Base-by-base conservation (phyloP, 2,797 vertebrate species). In the Ctenopoma multispine region DNA sequence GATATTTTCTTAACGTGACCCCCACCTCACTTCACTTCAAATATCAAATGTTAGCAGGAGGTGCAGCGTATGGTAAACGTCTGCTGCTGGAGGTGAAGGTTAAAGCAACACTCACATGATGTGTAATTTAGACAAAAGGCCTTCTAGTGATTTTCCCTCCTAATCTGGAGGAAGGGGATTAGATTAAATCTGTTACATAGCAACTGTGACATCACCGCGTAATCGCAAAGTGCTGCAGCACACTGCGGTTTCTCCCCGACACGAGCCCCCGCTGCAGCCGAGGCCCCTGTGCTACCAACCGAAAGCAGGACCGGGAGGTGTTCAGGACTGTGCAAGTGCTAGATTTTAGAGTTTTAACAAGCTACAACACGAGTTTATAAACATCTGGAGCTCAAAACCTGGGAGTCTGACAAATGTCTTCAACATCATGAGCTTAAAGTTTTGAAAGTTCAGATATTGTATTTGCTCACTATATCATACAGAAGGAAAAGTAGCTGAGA, bases 91-190 rank as follows among this genome's bases (percentile, higher is more conserved):
- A 21, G 72, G 11, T 40, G 66, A 46, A 75, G 63, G 63, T 75
- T 34, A 72, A 36, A 70, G 61, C 76, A 43, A 69, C 49, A 18
- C 54, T 57, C 38, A 9, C 31, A 59, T 48, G 48, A 13, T 20
- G 13, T 75, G 72, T 79, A 74, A 81, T 83, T 83, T 75, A 81
- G 49, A 82, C 68, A 60, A 86, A 86, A 87, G 69, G 75, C 53
- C 69, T 31, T 65, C 47, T 4, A 24, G 50, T 48, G 77, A 63
- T 79, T 76, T 79, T 51, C 24, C 41, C 63, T 72, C 51, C 75
- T 90, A 86, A 88, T 88, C 83, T 76, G 55, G n/a, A 29, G 24
- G 53, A 72, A 57, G 58, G 70, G 69, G 83, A 89, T 85, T 81
- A 83, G 53, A 71, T 47, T 80, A 77, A 87, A 84, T 75, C 66